phyloP scores from a whole-genome alignment of 2,888 invertebrate species.

The Saturnia japonica region DNA sequence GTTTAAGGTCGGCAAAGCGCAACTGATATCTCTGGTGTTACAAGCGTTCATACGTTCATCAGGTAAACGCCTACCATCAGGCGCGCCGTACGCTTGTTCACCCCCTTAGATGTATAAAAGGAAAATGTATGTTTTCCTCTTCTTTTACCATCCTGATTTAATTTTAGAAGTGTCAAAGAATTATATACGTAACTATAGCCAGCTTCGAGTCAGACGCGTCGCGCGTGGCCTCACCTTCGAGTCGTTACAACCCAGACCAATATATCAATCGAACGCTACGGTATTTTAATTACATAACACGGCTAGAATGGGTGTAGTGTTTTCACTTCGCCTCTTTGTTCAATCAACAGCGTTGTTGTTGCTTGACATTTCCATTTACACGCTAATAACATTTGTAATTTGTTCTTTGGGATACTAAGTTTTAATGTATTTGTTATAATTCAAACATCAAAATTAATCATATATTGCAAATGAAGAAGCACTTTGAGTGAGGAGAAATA shows the following conservation, averaged over 20 bases:
- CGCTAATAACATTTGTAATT: background rate
- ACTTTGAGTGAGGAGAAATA: too few relatives aligned
- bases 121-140: too few relatives aligned
- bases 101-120: too few relatives aligned
- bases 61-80: too few relatives aligned
- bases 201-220: background rate
- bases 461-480: too few relatives aligned
- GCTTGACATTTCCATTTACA: background rate
- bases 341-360: background rate
- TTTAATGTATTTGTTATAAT: too few relatives aligned
- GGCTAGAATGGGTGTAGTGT: background rate
- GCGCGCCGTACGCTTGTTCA: too few relatives aligned
- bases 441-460: too few relatives aligned
- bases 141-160: background rate
- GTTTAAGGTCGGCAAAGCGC: too few relatives aligned
- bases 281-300: conserved; percentile 7
- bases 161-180: background rate
- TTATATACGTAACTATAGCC: background rate
- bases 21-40: too few relatives aligned
- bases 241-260: background rate
- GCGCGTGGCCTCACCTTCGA: background rate
- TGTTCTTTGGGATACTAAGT: background rate
- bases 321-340: conserved; percentile 5
- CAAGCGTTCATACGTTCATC: too few relatives aligned
- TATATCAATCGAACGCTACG: conserved; percentile 8